Evolutionary conservation across 1,140 invertebrate genomes (phyloP).

Genomic region (Calliphora vicina): DNA sequence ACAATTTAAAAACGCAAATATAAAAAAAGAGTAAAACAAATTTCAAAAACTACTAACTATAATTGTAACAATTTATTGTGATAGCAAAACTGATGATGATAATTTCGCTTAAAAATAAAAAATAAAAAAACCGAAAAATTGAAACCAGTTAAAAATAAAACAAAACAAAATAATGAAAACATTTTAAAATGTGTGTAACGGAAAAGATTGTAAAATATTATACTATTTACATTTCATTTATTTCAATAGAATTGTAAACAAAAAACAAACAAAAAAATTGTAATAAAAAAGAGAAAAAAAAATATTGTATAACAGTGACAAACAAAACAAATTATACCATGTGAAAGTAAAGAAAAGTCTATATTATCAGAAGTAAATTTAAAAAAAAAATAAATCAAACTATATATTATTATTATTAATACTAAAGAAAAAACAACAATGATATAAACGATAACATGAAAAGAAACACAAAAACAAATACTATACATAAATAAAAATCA

Average conservation of each 20-base stretch:
- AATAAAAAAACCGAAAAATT: too few relatives aligned
- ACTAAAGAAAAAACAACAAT: slow-evolving; percentile 3
- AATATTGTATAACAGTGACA: not conserved
- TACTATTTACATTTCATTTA: slow-evolving; percentile 33
- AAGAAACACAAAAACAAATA: not conserved
- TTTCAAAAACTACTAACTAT: slow-evolving; percentile 56
- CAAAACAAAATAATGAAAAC: slow-evolving; percentile 1
- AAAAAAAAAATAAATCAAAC: slow-evolving; percentile 1
- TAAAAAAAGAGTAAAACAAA: not conserved
- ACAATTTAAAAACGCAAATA: slow-evolving; percentile 10
- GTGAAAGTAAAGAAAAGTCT: slow-evolving; percentile 13
- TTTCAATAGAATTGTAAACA: slow-evolving; percentile 18
- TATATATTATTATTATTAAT: not conserved
- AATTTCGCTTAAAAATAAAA: slow-evolving; percentile 37
- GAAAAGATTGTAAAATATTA: slow-evolving; percentile 32
- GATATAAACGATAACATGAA: not conserved
- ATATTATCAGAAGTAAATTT: not conserved
- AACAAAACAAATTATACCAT: slow-evolving; percentile 22
- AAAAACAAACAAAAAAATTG: slow-evolving; percentile 15
- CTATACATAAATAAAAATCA: slow-evolving; percentile 25
- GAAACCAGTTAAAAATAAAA: slow-evolving; percentile 26
- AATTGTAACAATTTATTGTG: slow-evolving; percentile 64
- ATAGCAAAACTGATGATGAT: slow-evolving; percentile 51
- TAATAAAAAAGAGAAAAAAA: not conserved
- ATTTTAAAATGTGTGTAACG: slow-evolving; percentile 20